These are phyloP conservation scores for Octomys mimax DNA, from an alignment of 2,797 vertebrate genomes.

Conservation along the genomic window DNA sequence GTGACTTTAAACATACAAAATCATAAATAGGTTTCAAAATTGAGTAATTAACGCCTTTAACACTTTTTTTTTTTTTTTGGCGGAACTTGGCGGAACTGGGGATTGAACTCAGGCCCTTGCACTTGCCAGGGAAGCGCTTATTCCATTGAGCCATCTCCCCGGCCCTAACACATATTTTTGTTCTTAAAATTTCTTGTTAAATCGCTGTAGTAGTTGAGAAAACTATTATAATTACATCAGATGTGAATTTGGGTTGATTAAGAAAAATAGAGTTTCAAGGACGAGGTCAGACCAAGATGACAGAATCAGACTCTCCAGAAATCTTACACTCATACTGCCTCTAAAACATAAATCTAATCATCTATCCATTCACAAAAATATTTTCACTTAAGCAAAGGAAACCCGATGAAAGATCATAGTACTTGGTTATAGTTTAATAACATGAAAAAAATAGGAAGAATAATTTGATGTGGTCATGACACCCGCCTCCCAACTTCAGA, in stretches of 20 bases:
- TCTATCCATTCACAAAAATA: neutral
- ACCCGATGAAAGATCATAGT: neutral
- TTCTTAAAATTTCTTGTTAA: conserved; percentile 32
- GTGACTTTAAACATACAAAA: conserved; percentile 42
- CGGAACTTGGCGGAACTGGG: too few species aligned
- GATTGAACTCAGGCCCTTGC: too few species aligned
- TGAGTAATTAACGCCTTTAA: neutral
- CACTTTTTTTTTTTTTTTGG: neutral
- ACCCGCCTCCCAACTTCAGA: neutral
- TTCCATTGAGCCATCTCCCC: too few species aligned
- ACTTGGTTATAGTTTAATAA: neutral
- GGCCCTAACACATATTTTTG: neutral
- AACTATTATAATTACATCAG: conserved; percentile 68
- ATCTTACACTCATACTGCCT: neutral
- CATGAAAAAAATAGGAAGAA: neutral
- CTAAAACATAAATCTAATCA: neutral
- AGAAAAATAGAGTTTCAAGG: conserved; percentile 49
- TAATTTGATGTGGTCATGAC: neutral
- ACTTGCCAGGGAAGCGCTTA: too few species aligned
- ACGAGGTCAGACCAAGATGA: neutral
- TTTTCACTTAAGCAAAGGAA: neutral
- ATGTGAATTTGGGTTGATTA: conserved; percentile 65
- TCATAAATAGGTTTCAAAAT: conserved; percentile 43
- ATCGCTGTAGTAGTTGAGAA: conserved; percentile 55
- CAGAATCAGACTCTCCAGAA: neutral